These are phyloP conservation scores for Tylochromis polylepis DNA, from an alignment of 2,113 vertebrate genomes.

Conservation along the genomic window DNA sequence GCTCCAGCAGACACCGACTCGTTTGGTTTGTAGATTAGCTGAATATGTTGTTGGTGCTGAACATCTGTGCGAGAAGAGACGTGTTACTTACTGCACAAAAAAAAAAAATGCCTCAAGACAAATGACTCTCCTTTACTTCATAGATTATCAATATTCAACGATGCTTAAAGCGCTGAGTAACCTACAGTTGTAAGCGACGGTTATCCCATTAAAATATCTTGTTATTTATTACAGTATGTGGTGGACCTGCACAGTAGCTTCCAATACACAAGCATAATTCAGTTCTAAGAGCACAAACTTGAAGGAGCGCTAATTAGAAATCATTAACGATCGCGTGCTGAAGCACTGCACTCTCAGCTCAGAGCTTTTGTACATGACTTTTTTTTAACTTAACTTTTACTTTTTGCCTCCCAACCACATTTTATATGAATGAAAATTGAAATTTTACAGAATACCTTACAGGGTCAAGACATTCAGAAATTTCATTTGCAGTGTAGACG, in stretches of 20 bases:
- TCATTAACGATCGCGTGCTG: neutral
- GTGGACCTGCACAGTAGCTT: neutral
- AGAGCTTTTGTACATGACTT: neutral
- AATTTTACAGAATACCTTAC: neutral
- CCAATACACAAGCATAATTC: neutral
- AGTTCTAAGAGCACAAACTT: neutral
- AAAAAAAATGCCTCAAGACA: neutral
- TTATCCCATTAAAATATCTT: neutral
- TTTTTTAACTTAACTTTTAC: neutral
- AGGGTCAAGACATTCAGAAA: neutral
- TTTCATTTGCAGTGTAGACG: neutral
- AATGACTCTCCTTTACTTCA: neutral
- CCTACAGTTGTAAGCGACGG: neutral
- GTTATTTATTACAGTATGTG: neutral
- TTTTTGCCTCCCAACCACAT: neutral
- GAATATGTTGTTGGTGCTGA: neutral
- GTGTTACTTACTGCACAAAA: neutral
- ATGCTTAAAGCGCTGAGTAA: neutral
- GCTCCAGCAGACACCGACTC: neutral
- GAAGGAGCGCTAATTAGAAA: neutral
- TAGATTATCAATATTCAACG: neutral
- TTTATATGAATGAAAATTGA: neutral
- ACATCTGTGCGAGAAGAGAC: neutral
- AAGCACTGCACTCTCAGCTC: neutral
- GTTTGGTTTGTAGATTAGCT: slow-evolving; percentile 2